A percentile compares a stretch with the other conserved stretches of the same genome.
Conservation (phyloP, 2,888 invertebrate species). For the Julus scandinavius region DNA sequence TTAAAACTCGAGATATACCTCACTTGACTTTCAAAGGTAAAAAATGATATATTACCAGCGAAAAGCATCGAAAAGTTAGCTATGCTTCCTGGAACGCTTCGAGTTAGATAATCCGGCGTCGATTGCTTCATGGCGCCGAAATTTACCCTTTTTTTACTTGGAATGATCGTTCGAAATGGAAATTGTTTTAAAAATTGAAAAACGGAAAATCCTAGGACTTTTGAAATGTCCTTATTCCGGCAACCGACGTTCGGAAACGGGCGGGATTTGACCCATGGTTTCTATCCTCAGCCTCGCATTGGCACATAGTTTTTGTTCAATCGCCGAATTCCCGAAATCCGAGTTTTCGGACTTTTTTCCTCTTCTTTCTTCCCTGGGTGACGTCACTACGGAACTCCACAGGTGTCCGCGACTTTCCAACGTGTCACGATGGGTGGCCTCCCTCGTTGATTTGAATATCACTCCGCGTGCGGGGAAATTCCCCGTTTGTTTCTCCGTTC, state of each 20-base stretch:
- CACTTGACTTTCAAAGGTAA: background rate
- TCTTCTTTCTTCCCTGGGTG: background rate
- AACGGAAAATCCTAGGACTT: background rate
- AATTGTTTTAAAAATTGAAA: background rate
- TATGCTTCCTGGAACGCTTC: conserved; percentile 53
- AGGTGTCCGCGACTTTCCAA: background rate
- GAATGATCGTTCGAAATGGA: background rate
- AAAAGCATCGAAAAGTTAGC: conserved; percentile 61
- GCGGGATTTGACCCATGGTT: background rate
- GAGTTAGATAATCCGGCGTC: conserved; percentile 46
- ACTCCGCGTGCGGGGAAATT: background rate
- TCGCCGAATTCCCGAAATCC: background rate
- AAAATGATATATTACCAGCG: conserved; percentile 58
- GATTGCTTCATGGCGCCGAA: conserved; percentile 49
- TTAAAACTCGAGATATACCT: background rate
- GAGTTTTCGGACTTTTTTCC: background rate
- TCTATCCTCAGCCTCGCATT: background rate
- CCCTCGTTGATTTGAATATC: background rate
- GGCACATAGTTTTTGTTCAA: background rate
- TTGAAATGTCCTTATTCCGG: background rate
- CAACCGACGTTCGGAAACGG: background rate
- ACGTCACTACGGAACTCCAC: conserved; percentile 5
- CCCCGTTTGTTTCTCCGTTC: background rate
- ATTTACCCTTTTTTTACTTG: background rate
- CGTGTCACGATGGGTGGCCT: background rate